Evolutionary conservation across 2,888 invertebrate genomes (phyloP).

Genomic region (Aphodius granarius): DNA sequence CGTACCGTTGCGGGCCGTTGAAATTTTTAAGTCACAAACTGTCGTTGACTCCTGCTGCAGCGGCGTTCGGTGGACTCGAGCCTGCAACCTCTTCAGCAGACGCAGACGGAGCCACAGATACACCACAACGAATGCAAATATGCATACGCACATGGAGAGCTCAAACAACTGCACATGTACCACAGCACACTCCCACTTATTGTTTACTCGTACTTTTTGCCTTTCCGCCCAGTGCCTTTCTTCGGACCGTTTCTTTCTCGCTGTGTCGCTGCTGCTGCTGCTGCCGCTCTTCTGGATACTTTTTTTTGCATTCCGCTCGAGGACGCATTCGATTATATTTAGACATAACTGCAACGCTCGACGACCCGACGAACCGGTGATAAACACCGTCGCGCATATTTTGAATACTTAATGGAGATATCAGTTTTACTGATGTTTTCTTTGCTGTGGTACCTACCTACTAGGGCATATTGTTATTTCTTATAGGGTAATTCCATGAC

Average conservation of each 20-base stretch:
- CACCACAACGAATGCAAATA: background rate
- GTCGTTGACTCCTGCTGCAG: conserved; percentile 21
- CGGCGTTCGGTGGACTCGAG: conserved; percentile 8
- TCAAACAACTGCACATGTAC: background rate
- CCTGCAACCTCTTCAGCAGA: background rate
- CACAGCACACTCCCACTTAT: conserved; percentile 22
- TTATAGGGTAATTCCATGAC: too few species aligned
- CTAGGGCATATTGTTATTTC: background rate
- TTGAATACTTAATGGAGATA: background rate
- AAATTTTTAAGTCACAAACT: conserved; percentile 23
- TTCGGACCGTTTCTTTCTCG: background rate
- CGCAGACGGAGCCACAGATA: background rate
- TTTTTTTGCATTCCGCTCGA: conserved; percentile 26
- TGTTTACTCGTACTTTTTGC: conserved; percentile 20
- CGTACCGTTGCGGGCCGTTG: background rate
- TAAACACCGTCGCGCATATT: background rate
- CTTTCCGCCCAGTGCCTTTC: background rate
- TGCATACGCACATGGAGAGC: conserved; percentile 6
- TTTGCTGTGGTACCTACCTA: background rate
- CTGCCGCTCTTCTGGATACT: conserved; percentile 16
- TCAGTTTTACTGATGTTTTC: background rate
- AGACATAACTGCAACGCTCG: conserved; percentile 22
- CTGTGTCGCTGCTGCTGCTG: conserved; percentile 10
- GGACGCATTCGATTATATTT: conserved; percentile 26
- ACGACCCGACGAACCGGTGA: conserved; percentile 4